Base-by-base conservation (phyloP, 2,888 invertebrate species). In the Hydroisotoma schaefferi region DNA sequence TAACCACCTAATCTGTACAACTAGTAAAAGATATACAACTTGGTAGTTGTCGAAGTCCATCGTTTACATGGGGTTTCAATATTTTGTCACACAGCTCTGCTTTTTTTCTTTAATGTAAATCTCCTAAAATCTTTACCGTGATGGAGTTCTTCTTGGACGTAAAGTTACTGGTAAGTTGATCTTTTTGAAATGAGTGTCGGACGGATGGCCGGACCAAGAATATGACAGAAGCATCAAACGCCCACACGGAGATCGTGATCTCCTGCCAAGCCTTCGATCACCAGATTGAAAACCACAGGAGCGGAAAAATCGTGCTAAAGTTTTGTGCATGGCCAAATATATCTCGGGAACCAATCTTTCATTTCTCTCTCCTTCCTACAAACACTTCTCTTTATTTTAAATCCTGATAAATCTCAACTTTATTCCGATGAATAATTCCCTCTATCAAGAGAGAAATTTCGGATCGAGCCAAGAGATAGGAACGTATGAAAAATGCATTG, bases 211-310 rank as follows among this genome's bases (percentile, higher is more conserved):
- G 56, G 55, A 56, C 43, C 52, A 56, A 22, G 28, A 27, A 29
- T 65, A 64, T 68, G 70, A 70, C 70, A 70, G 68, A 68, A 68
- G 68, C 64, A 47, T 67, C 64, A 62, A 65, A 67, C 70, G 70
- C 70, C 70, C 70, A 70, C 70, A 68, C 66, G 64, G 61, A 64
- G 66, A 60, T 69, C 63, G 63, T 67, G 65, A 65, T 69, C 65
- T 59, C 65, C 51, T 57, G 67, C 68, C 63, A 67, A 70, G 63
- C 66, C 65, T 62, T 59, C 63, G 58, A 65, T 61, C 51, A 61
- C 52, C 65, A 67, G 65, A 70, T 67, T 69, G 62, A 63, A 60
- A 65, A 59, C 69, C 59, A 44, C 65, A 67, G 64, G 65, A 69
- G 66, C 61, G 60, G 55, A 66, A 59, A 67, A 68, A 64, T 70